Evolutionary conservation across 2,113 vertebrate species (phyloP), one percentile per base, ranked within the genome.

Genomic region (Entelurus aequoreus): DNA sequence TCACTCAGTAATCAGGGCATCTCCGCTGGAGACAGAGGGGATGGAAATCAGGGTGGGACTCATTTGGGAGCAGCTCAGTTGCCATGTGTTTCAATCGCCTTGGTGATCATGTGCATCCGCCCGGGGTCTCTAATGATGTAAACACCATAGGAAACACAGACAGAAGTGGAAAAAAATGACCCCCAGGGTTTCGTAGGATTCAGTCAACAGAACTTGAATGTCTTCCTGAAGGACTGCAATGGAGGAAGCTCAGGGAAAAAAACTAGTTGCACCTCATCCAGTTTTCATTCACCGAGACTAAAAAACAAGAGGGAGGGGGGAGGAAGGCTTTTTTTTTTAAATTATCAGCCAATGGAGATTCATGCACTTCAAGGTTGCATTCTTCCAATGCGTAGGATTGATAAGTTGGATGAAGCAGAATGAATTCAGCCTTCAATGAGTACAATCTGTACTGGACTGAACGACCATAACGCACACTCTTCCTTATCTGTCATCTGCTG

Each of bases 1-100:
- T 85, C 74, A 77, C 81, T 88, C 79, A 82, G 77, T 88, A 90
- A 91, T 89, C 88, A 89, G 86, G 84, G 75, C 83, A 88, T 86
- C 81, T 82, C 84, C 85, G 87, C 74, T 75, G 79, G 75, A 84
- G 83, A 82, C 78, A 70, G 19, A 16, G 15, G 60, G 63, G 44
- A 64, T 50, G 69, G 54, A 40, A 53, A 59, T 59, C 62, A 9
- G 66, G 77, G 70, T 65, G 74, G 59, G 37, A 62, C 64, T 81
- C 69, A 70, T 69, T 70, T 73, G 71, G 71, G 69, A 84, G 69
- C 37, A 5, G 53, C 69, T 72, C 38, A 16, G 79, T 83, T 84
- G 71, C 73, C 76, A 80, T 71, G 86, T 57, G 68, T 76, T 46
- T 59, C 76, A 50, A 62, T 86, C 79, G 67, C 85, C 86, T 69